These are phyloP conservation scores for Drosophila lacicola DNA, from an alignment of 2,888 invertebrate species.

Conservation along the genomic window DNA sequence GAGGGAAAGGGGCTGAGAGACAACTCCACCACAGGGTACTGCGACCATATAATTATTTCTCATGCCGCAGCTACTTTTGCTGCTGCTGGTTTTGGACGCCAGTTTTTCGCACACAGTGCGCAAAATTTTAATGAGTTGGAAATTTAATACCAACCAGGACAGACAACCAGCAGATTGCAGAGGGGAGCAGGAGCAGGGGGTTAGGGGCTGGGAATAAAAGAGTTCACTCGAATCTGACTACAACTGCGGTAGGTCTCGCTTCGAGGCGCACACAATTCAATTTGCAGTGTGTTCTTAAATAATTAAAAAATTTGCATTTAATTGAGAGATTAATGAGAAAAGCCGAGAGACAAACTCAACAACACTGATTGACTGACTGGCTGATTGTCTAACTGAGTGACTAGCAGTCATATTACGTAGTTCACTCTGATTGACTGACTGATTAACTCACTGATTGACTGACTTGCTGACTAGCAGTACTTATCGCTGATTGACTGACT, in stretches of 20 bases:
- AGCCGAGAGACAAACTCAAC: conserved; percentile 23
- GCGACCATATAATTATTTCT: conserved; percentile 17
- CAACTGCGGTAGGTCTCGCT: conserved; percentile 69
- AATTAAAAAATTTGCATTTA: conserved; percentile 61
- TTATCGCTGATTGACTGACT: not conserved
- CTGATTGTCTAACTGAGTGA: not conserved
- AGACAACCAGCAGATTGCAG: conserved; percentile 46
- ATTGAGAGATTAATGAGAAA: conserved; percentile 64
- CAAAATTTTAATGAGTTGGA: conserved; percentile 81
- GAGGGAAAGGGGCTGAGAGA: not conserved
- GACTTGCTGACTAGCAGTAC: not conserved
- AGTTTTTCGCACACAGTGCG: conserved; percentile 64
- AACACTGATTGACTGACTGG: conserved; percentile 19
- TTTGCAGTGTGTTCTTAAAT: conserved; percentile 57
- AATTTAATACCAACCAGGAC: conserved; percentile 69
- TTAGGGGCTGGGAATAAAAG: not conserved
- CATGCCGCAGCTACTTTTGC: conserved; percentile 23
- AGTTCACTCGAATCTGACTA: conserved; percentile 12
- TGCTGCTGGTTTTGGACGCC: conserved; percentile 25
- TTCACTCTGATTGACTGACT: not conserved
- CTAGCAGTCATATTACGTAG: not conserved
- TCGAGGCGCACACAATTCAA: conserved; percentile 66
- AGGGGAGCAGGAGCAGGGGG: not conserved
- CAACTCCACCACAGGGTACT: conserved; percentile 22
- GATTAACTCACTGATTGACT: not conserved